These are phyloP conservation scores for Lutraria rhynchaena DNA, from an alignment of 1,140 invertebrate species.

Conservation along the genomic window DNA sequence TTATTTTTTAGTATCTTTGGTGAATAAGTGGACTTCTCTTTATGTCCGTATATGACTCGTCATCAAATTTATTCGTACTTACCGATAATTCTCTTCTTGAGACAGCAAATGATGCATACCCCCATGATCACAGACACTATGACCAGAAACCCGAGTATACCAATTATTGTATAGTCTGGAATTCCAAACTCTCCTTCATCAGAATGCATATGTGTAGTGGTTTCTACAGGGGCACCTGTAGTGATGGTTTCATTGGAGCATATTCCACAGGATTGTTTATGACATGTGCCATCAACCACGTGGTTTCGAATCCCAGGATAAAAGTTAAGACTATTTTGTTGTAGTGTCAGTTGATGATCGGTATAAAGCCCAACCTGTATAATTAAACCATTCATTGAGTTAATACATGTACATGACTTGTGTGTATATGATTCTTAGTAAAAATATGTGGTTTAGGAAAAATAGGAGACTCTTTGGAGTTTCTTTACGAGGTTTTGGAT, in stretches of 20 bases:
- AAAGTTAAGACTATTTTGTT: slow-evolving; percentile 41
- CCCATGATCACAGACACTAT: slow-evolving; percentile 59
- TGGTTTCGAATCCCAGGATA: slow-evolving; percentile 24
- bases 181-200: slow-evolving; percentile 45
- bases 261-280: slow-evolving; percentile 36
- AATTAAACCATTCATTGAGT: too few relatives aligned
- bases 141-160: slow-evolving; percentile 57
- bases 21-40: too few relatives aligned
- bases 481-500: too few relatives aligned
- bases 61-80: slow-evolving; percentile 7
- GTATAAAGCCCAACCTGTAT: slow-evolving; percentile 69
- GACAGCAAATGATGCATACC: slow-evolving; percentile 58
- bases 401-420: too few relatives aligned
- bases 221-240: not conserved
- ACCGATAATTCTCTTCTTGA: slow-evolving; percentile 62
- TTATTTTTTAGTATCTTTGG: too few relatives aligned
- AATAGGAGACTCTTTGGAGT: too few relatives aligned
- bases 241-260: slow-evolving; percentile 29
- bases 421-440: too few relatives aligned
- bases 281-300: slow-evolving; percentile 42
- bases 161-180: slow-evolving; percentile 64
- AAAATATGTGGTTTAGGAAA: too few relatives aligned
- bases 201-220: not conserved
- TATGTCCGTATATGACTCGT: too few relatives aligned
- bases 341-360: slow-evolving; percentile 37